These are phyloP conservation scores for Pecten maximus DNA, from an alignment of 2,888 invertebrate species.

Conservation along the genomic window DNA sequence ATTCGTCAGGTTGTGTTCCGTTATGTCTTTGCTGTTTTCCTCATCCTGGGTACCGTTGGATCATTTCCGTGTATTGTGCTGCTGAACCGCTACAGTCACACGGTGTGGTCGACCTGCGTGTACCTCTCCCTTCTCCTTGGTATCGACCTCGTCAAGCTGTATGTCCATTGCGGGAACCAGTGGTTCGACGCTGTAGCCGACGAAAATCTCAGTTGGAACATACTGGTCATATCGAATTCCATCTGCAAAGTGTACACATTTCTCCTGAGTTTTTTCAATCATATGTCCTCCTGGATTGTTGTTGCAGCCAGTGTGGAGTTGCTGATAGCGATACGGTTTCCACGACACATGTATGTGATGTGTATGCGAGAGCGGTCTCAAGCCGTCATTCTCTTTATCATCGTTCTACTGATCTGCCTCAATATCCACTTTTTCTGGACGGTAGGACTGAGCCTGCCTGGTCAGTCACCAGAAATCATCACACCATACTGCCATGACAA, in stretches of 20 bases:
- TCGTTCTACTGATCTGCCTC: conserved; percentile 78
- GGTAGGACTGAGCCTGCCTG: conserved; percentile 70
- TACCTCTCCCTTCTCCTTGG: conserved; percentile 75
- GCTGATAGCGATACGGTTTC: conserved; percentile 72
- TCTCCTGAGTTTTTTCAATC: conserved; percentile 72
- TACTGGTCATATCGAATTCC: conserved; percentile 75
- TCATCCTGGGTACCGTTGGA: conserved; percentile 75
- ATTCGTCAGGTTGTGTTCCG: not conserved
- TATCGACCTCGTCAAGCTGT: conserved; percentile 76
- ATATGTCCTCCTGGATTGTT: conserved; percentile 77
- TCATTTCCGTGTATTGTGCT: conserved; percentile 66
- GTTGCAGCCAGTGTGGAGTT: conserved; percentile 77
- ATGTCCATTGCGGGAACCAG: conserved; percentile 77
- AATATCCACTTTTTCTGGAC: conserved; percentile 82
- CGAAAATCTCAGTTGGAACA: conserved; percentile 62
- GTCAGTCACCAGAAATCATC: conserved; percentile 54
- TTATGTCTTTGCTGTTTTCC: conserved; percentile 72
- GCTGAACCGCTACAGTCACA: conserved; percentile 70
- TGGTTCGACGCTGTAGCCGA: conserved; percentile 71
- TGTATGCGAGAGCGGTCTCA: conserved; percentile 77
- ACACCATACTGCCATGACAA: conserved; percentile 59
- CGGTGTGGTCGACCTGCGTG: conserved; percentile 79
- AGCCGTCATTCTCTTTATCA: conserved; percentile 76
- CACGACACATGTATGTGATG: conserved; percentile 72
- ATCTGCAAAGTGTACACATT: conserved; percentile 80